Evolutionary conservation across 2,113 vertebrate genomes (phyloP), one percentile per base, ranked within the genome.

Genomic region (Crotophaga sulcirostris): DNA sequence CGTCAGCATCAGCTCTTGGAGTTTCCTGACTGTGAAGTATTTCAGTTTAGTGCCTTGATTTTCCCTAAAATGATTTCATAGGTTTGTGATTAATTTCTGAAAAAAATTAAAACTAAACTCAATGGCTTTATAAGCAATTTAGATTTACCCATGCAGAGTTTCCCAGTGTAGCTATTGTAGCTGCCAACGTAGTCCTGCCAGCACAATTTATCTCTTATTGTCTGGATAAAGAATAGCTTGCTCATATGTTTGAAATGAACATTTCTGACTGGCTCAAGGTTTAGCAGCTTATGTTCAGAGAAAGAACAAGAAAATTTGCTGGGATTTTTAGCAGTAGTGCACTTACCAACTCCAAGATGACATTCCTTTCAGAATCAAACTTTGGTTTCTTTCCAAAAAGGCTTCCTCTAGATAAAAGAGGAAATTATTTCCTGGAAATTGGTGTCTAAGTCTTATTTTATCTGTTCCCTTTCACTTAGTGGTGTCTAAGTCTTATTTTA

Each of bases 311-410:
- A 68, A 92, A 73, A 47, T 15, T 58, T 86, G 3, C 59, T 44
- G 47, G 38, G 68, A 31, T 54, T 86, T 74, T 64, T 34, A 79
- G 94, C 69, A 56, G 44, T 38, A 33, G 23, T 51, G 7, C 23
- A 28, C 26, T 74, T 64, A 58, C 33, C 49, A 17, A 14, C 36
- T 79, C 28, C 47, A 45, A 29, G 59, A 38, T 51, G 45, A 38
- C 1, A 2, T 73, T 94, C 34, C 52, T 75, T 93, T 52, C 84
- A 82, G 60, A 51, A 84, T 75, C 87, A 94, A 54, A 69, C 81
- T 84, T 79, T 75, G 74, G 31, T 87, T 95, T 89, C 69, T 92
- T 91, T 89, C 87, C 69, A 55, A 63, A 64, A 10, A 84, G 54
- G 34, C 52, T 94, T 89, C 36, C 16, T 87, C 62, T 47, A 87